Conservation (phyloP, 2,797 vertebrate genomes). For the Gallinago nigripennis region DNA sequence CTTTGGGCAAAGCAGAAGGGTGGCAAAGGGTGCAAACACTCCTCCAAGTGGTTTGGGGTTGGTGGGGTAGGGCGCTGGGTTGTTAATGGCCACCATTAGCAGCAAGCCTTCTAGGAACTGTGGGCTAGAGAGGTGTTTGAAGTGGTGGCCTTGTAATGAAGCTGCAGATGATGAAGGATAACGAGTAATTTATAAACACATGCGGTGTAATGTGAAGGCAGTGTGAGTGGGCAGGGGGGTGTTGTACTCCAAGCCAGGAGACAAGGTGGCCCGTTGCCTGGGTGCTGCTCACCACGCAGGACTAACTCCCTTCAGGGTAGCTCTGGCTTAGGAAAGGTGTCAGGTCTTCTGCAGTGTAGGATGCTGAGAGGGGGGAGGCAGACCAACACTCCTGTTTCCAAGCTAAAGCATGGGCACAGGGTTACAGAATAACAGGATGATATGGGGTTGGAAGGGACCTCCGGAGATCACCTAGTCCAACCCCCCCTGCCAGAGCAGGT, state of each 20-base stretch:
- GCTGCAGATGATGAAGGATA: background rate
- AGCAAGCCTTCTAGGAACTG: background rate
- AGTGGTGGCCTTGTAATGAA: background rate
- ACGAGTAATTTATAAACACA: background rate
- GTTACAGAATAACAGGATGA: no score
- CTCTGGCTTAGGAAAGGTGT: background rate
- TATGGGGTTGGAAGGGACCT: no score
- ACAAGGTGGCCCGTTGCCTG: no score
- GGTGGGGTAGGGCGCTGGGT: background rate
- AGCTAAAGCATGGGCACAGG: background rate
- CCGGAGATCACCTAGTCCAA: no score
- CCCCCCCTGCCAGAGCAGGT: no score
- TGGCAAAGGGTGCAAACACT: background rate
- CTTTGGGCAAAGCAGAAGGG: background rate
- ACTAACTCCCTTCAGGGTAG: background rate
- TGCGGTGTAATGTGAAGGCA: background rate
- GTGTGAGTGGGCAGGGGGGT: background rate
- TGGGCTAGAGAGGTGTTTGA: background rate
- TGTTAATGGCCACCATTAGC: background rate
- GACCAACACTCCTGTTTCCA: background rate
- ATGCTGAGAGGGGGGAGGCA: no score
- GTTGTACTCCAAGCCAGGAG: background rate
- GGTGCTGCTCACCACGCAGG: background rate
- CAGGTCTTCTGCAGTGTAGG: accelerated
- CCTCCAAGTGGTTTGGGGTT: background rate